A percentile compares a stretch with the other conserved stretches of the same genome.
Evolutionary conservation across 2,797 vertebrate species (phyloP).

Genomic region (Botia almorhae): DNA sequence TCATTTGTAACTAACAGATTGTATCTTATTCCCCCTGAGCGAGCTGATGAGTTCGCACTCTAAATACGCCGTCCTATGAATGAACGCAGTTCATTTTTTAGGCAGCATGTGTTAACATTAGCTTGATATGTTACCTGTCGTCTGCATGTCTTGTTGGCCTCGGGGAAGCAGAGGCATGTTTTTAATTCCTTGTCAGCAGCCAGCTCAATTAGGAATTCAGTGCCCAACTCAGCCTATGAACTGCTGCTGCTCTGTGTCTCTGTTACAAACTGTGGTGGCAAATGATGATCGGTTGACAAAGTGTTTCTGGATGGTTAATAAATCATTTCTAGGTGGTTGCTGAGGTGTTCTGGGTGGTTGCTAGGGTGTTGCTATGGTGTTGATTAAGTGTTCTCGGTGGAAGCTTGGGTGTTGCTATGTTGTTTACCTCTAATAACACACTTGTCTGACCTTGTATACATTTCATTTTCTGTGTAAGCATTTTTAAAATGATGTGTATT

Average conservation of each 20-base stretch:
- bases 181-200: conserved; percentile 23
- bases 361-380: no score
- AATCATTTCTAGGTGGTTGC: no score
- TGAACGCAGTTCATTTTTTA: conserved; percentile 50
- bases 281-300: not conserved
- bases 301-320: no score
- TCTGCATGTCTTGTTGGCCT: conserved; percentile 19
- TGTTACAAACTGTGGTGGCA: not conserved
- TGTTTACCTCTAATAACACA: no score
- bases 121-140: conserved; percentile 23
- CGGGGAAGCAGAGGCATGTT: conserved; percentile 1
- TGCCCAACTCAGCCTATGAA: conserved; percentile 27
- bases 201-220: conserved; percentile 30
- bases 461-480: no score
- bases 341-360: no score
- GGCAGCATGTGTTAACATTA: conserved; percentile 48
- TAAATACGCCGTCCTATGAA: conserved; percentile 63
- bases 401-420: no score
- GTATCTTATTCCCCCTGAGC: conserved; percentile 35
- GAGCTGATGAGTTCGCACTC: conserved; percentile 65
- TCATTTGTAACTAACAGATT: conserved; percentile 55
- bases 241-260: not conserved
- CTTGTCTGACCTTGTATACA: no score
- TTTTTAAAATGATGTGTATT: no score
- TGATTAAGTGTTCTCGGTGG: no score